Conservation (phyloP, 2,113 vertebrate species). For the Merops nubicus region DNA sequence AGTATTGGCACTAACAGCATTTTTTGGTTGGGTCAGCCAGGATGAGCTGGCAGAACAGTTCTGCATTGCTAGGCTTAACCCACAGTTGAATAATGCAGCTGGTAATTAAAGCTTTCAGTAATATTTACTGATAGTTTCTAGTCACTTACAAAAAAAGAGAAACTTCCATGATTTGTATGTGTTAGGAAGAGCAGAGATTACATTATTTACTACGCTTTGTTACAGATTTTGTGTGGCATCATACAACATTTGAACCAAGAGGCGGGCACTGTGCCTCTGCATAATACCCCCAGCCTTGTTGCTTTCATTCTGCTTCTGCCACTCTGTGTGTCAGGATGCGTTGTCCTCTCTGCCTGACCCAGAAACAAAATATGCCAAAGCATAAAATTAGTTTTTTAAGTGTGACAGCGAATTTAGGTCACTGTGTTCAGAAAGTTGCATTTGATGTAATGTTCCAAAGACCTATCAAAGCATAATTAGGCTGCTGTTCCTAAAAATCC, state of each 20-base stretch:
- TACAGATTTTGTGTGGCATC: background rate
- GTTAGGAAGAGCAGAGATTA: background rate
- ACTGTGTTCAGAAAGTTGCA: background rate
- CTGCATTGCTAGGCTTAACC: fast-evolving
- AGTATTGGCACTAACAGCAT: background rate
- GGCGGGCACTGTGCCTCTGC: background rate
- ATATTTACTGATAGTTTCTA: background rate
- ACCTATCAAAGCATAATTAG: background rate
- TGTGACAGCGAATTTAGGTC: background rate
- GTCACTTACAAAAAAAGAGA: background rate
- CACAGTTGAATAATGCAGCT: background rate
- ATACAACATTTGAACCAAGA: background rate
- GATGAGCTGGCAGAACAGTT: background rate
- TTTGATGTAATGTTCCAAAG: background rate
- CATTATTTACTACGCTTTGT: background rate
- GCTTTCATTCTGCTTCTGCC: background rate
- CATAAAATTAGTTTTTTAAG: background rate
- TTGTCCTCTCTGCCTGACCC: background rate
- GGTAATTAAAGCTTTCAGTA: background rate
- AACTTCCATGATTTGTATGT: background rate
- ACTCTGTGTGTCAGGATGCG: fast-evolving
- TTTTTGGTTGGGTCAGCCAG: background rate
- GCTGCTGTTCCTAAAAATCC: background rate
- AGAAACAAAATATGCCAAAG: background rate
- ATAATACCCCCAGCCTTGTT: background rate